These are phyloP conservation scores for Bombus sylvicola DNA, from an alignment of 1,140 invertebrate genomes.

Conservation along the genomic window DNA sequence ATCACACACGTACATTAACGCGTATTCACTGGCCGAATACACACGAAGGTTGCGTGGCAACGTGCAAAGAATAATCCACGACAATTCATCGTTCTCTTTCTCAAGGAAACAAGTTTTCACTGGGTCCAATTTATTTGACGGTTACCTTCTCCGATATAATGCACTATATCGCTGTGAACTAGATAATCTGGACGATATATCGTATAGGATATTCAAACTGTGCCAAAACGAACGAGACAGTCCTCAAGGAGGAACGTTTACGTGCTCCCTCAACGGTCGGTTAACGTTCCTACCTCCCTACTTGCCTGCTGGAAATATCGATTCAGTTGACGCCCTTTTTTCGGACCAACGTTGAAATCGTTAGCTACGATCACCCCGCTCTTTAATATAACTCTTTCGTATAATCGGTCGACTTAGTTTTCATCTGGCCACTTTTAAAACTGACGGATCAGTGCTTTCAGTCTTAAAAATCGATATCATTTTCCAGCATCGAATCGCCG, in stretches of 20 bases:
- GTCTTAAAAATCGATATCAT: constrained; percentile 29
- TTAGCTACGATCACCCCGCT: too few relatives aligned
- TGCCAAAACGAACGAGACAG: not conserved
- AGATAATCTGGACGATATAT: not conserved
- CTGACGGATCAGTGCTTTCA: constrained; percentile 29
- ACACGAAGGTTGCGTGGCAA: not conserved
- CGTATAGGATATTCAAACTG: not conserved
- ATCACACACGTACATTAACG: not conserved
- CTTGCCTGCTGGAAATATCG: constrained; percentile 1
- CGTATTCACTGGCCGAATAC: not conserved
- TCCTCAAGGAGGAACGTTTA: not conserved
- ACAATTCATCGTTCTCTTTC: not conserved
- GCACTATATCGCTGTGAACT: not conserved
- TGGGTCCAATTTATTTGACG: not conserved
- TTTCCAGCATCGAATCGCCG: not conserved
- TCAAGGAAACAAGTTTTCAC: not conserved
- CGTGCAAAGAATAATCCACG: not conserved
- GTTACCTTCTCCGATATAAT: not conserved
- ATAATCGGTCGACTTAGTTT: not conserved
- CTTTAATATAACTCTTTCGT: not conserved
- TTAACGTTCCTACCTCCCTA: not conserved
- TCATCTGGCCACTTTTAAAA: not conserved
- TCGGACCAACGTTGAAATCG: not conserved
- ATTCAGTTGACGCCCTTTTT: constrained; percentile 27
- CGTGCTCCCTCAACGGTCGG: not conserved